These are phyloP conservation scores for Botia almorhae DNA, from an alignment of 2,797 vertebrate species.

Conservation along the genomic window DNA sequence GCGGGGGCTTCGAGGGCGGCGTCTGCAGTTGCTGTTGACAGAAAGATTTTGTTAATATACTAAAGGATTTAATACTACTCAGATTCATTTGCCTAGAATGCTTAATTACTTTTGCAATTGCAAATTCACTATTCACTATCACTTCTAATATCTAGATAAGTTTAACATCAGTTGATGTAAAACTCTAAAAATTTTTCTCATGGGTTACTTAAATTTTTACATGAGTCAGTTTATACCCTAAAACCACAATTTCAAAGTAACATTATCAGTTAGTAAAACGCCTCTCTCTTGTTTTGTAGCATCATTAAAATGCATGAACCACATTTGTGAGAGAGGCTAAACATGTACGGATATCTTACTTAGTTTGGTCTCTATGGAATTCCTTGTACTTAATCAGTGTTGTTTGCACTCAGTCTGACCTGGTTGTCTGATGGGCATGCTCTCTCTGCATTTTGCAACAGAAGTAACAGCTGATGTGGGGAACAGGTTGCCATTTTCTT, in stretches of 20 bases:
- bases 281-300: background rate
- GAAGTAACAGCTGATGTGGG: background rate
- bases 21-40: conserved; percentile 42
- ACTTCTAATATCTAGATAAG: no score
- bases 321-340: background rate
- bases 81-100: background rate
- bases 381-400: background rate
- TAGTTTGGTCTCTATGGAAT: background rate
- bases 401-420: conserved; percentile 36
- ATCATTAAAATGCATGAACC: background rate
- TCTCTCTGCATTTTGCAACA: conserved; percentile 40
- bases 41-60: background rate
- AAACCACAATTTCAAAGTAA: background rate
- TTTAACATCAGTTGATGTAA: no score
- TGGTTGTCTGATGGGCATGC: conserved; percentile 30
- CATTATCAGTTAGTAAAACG: background rate
- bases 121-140: no score
- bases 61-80: background rate
- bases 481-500: conserved; percentile 11
- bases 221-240: background rate
- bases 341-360: background rate
- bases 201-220: background rate
- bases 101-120: background rate
- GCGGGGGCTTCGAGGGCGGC: conserved; percentile 72
- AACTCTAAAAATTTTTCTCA: no score